These are phyloP conservation scores for Ancistrus triradiatus DNA, from an alignment of 2,113 vertebrate genomes.

Conservation along the genomic window DNA sequence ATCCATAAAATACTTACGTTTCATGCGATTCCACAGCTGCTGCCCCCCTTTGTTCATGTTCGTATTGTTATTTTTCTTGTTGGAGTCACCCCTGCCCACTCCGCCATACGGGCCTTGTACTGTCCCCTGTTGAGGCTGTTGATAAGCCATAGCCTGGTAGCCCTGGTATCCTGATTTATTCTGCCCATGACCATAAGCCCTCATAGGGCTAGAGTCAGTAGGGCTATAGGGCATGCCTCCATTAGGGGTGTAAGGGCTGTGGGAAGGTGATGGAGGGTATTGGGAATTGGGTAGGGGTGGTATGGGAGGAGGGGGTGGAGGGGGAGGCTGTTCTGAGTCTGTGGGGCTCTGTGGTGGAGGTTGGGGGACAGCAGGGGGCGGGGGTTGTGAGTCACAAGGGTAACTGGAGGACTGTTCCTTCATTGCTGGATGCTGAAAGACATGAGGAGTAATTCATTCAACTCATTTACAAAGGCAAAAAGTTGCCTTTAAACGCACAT, in stretches of 20 bases:
- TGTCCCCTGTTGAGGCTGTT: constrained; percentile 21
- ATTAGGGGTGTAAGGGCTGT: constrained; percentile 58
- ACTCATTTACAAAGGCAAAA: no score
- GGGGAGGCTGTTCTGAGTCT: constrained; percentile 67
- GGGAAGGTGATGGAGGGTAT: constrained; percentile 64
- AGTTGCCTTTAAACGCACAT: no score
- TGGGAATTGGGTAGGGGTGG: constrained; percentile 64
- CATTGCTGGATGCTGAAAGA: constrained; percentile 61
- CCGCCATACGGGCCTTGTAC: constrained; percentile 26
- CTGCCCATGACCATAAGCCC: constrained; percentile 62
- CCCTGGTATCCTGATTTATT: constrained; percentile 59
- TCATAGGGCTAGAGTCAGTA: constrained; percentile 61
- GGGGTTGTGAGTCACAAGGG: constrained; percentile 62
- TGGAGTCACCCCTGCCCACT: constrained; percentile 55
- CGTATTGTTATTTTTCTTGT: constrained; percentile 60
- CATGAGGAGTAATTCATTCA: no score
- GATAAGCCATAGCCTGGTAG: constrained; percentile 55
- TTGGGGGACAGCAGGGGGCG: constrained; percentile 57
- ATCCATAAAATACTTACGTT: constrained; percentile 68
- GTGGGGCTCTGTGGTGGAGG: constrained; percentile 65
- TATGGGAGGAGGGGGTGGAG: constrained; percentile 61
- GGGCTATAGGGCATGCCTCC: constrained; percentile 59
- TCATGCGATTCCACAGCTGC: constrained; percentile 83
- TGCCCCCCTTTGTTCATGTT: constrained; percentile 71
- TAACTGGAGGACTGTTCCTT: constrained; percentile 67